Conservation (phyloP, 2,797 vertebrate species). For the Dendrocincla tyrannina region DNA sequence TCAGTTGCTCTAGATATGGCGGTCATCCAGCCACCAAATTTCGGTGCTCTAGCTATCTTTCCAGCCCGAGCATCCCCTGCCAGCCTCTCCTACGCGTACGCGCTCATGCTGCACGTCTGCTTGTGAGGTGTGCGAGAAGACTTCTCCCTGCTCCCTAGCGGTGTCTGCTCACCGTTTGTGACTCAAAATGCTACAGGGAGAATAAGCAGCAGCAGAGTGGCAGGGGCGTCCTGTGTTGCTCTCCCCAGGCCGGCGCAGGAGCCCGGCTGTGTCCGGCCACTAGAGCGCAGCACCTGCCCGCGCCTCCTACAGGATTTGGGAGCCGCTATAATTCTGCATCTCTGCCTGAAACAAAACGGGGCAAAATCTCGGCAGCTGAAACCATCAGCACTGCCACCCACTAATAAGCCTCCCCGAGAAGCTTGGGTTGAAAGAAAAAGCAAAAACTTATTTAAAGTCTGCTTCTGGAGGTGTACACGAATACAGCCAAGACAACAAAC, state of each 20-base stretch:
- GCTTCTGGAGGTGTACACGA: neutral
- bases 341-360: neutral
- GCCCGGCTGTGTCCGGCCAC: neutral
- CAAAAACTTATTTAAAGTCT: neutral
- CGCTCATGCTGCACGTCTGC: neutral
- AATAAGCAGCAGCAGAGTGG: rapidly evolving
- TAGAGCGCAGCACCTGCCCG: conserved; percentile 54
- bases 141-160: neutral
- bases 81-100: neutral
- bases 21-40: neutral
- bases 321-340: neutral
- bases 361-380: neutral
- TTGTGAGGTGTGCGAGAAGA: neutral
- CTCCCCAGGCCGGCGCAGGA: rapidly evolving
- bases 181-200: rapidly evolving
- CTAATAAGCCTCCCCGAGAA: neutral
- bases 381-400: neutral
- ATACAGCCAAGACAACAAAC: neutral
- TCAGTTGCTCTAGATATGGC: neutral
- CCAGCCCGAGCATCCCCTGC: neutral
- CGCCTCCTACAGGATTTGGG: neutral
- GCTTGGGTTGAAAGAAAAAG: neutral
- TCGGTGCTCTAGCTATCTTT: neutral
- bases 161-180: neutral
- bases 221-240: rapidly evolving